These are phyloP conservation scores for Poecilia velifera DNA, from an alignment of 2,797 vertebrate species.

Conservation along the genomic window DNA sequence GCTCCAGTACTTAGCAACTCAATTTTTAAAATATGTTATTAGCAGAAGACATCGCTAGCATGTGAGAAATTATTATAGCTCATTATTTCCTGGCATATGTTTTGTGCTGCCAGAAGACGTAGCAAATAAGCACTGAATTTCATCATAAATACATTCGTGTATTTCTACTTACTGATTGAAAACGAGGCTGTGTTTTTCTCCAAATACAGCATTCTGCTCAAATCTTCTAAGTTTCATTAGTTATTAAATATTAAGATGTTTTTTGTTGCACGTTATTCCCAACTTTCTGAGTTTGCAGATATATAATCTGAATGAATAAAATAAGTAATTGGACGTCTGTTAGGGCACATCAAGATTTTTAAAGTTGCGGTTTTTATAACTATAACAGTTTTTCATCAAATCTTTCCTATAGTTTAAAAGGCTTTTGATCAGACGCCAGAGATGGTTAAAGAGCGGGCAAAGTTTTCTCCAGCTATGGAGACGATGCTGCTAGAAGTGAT, in stretches of 20 bases:
- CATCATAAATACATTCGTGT: too few species aligned
- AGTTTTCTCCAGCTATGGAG: not conserved
- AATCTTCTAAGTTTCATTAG: not conserved
- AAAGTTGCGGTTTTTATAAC: not conserved
- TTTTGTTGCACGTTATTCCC: not conserved
- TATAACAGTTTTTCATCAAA: not conserved
- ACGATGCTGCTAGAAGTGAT: not conserved
- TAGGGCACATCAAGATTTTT: not conserved
- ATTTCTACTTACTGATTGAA: too few species aligned
- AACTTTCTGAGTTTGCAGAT: not conserved
- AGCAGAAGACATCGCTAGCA: slow-evolving; percentile 28
- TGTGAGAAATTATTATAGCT: slow-evolving; percentile 5
- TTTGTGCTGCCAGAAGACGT: not conserved
- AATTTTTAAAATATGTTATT: slow-evolving; percentile 1
- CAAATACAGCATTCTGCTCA: slow-evolving; percentile 8
- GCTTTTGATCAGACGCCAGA: not conserved
- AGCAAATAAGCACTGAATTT: not conserved
- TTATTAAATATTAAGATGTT: not conserved
- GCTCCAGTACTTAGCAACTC: slow-evolving; percentile 17
- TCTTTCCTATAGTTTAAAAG: not conserved
- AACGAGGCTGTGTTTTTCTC: not conserved
- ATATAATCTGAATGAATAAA: not conserved
- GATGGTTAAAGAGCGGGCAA: not conserved
- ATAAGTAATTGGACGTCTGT: not conserved
- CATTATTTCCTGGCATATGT: slow-evolving; percentile 15